Base-by-base conservation (phyloP, 2,888 invertebrate genomes). In the Gibbula magus region DNA sequence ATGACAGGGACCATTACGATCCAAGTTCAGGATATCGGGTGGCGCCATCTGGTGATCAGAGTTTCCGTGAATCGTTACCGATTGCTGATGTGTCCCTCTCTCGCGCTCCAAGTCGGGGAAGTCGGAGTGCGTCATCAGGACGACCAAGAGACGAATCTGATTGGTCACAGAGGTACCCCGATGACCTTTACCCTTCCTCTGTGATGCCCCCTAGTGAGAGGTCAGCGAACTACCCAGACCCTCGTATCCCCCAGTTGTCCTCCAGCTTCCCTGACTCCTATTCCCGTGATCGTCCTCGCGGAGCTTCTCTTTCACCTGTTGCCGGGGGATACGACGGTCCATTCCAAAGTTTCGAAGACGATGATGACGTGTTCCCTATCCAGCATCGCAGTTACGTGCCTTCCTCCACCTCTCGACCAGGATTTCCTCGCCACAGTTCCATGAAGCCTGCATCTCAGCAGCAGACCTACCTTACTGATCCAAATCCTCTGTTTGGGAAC, bases 371-470 rank as follows among this genome's bases (percentile, higher is more conserved):
- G 53, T 90, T 90, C 77, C 83, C 85, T 39, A 80, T 82, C 22
- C 75, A 75, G 25, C 75, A 52, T 75, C 75, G 53, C 35, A 52
- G 35, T 25, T 22, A 75, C 32, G 75, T 75, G 75, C 81, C 85
- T 76, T 82, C 84, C 52, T 79, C 82, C 32, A 54, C 82, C 39
- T 77, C 78, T 51, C 79, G 82, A 67, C 87, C 88, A 78, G 85
- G 85, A 18, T 87, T 89, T 52, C 89, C 90, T 54, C 86, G 90
- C 32, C 90, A 90, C 75, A 90, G 90, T 82, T 89, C 90, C 61
- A 87, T 89, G 89, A 90, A 89, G 79, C 90, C 90, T 22, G 83
- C 86, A 66, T 29, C 52, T 18, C 82, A 83, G 45, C 85, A 86
- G 73, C 87, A 86, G 79, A 88, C 89, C 0, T 88, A 89, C 81